A percentile compares a stretch with the other conserved stretches of the same genome.
Conservation (phyloP, 2,797 vertebrate genomes). For the Buceros bicornis region DNA sequence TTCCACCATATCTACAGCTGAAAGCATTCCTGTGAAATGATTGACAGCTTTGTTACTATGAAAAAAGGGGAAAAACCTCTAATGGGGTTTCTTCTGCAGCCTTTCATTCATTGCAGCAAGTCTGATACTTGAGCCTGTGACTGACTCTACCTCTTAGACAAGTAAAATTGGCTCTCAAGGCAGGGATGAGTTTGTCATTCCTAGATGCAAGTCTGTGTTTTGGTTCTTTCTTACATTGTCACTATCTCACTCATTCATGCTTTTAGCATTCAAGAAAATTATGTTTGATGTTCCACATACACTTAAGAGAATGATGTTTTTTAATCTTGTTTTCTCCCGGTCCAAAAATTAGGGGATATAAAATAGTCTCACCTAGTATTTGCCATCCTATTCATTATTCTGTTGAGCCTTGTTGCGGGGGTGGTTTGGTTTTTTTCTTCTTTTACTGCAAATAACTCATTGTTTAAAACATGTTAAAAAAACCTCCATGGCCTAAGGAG, state of each 20-base stretch:
- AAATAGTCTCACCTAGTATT: not conserved
- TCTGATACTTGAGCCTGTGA: not conserved
- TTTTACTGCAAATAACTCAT: not conserved
- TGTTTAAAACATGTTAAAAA: not conserved
- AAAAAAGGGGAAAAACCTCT: not conserved
- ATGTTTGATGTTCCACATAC: not conserved
- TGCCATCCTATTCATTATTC: not conserved
- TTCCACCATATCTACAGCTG: slow-evolving; percentile 94
- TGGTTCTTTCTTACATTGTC: not conserved
- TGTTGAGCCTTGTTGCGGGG: not conserved
- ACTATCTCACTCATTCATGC: not conserved
- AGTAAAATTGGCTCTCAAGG: not conserved
- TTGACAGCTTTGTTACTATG: not conserved
- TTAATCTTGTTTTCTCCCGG: not conserved
- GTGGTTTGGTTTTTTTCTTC: not conserved
- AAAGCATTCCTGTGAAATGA: slow-evolving; percentile 88
- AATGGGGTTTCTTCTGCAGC: not conserved
- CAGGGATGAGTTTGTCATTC: not conserved
- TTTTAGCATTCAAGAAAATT: not conserved
- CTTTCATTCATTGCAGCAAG: not conserved
- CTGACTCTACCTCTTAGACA: not conserved
- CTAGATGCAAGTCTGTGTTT: not conserved
- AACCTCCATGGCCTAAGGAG: not conserved
- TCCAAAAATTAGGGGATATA: not conserved
- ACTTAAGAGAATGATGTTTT: not conserved